Percentiles rank a stretch among this genome's conserved stretches.
phyloP scores from a whole-genome alignment of 1,140 invertebrate genomes.

The Teleogryllus occipitalis region DNA sequence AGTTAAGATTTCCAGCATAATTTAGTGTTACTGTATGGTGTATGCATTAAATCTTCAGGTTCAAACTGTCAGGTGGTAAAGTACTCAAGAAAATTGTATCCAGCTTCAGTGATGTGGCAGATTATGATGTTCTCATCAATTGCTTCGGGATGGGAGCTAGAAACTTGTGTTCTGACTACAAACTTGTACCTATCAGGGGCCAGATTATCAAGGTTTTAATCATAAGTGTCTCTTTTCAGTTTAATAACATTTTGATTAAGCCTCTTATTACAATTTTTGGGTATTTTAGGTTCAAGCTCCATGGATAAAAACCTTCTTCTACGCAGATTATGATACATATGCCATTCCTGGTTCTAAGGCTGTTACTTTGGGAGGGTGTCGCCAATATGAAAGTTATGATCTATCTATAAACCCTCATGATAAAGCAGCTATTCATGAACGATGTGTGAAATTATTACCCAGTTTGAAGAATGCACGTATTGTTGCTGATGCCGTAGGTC shows the following conservation, averaged over 20 bases:
- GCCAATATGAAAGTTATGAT: constrained; percentile 72
- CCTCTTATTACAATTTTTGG: not conserved
- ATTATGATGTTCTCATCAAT: constrained; percentile 78
- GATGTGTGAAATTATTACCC: constrained; percentile 64
- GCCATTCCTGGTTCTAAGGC: constrained; percentile 64
- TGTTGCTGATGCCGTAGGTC: constrained; percentile 58
- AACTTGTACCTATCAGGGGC: constrained; percentile 76
- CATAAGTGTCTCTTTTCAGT: not conserved
- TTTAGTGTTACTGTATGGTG: not conserved
- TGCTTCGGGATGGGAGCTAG: constrained; percentile 78
- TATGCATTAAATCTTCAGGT: constrained; percentile 35
- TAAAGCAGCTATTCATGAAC: constrained; percentile 59
- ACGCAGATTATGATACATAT: constrained; percentile 75
- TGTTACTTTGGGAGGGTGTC: constrained; percentile 73
- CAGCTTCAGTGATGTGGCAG: constrained; percentile 49
- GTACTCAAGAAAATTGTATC: constrained; percentile 47
- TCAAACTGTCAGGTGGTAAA: constrained; percentile 46
- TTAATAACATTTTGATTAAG: not conserved
- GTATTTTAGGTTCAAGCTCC: constrained; percentile 65
- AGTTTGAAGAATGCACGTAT: constrained; percentile 51
- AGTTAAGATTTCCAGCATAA: constrained; percentile 6
- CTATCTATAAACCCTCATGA: constrained; percentile 60
- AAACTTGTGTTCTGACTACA: constrained; percentile 63
- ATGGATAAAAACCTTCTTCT: constrained; percentile 83
- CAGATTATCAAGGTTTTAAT: constrained; percentile 68